Base-by-base conservation (phyloP, 1,140 invertebrate genomes). In the Macrosteles quadrilineatus region DNA sequence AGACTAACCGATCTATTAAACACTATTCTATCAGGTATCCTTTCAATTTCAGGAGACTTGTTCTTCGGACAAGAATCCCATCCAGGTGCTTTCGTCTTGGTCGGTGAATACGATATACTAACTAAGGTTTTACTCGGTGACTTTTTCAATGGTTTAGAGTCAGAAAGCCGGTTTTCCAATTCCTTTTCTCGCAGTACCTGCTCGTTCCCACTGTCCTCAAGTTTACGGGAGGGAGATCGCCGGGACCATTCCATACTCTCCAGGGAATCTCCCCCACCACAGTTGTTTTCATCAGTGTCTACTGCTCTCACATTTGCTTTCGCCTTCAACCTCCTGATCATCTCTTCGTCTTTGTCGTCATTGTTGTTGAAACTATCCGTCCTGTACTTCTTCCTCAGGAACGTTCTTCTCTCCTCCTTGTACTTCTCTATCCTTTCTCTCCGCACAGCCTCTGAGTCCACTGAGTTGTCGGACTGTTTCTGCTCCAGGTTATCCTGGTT, bases 331-430 rank as follows among this genome's bases (percentile, higher is more conserved):
- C 75, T 72, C 21, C 71, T 57, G n/a, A 75, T 74, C 50, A 75
- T 62, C 43, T 75, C 75, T 53, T 75, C 70, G 27, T 75, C 72
- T 17, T 63, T 66, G 47, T 77, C 76, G 32, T 86, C 85, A 57
- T 85, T 81, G 70, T 86, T 84, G 45, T 90, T 86, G 70, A 95
- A 92, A 23, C 90, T 91, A 75, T 96, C 93, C 0, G 90, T 90
- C 67, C 91, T 88, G 76, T 93, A 93, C 79, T 95, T 95, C 76
- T 96, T 92, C 30, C 93, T 85, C 23, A 96, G 78, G 76, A 93
- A 92, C 65, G 88, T 90, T 66, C 94, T 83, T n/a, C 94, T 82
- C 77, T 96, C 94, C 78, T 95, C 93, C 82, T 97, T 97, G 77
- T 96, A 96, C 77, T 91, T 74, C 66, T 77, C 74, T 66, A 78